Percentiles rank a stretch among this genome's conserved stretches.
phyloP scores from a whole-genome alignment of 2,888 invertebrate genomes.

The Sinhomidia bicolor region DNA sequence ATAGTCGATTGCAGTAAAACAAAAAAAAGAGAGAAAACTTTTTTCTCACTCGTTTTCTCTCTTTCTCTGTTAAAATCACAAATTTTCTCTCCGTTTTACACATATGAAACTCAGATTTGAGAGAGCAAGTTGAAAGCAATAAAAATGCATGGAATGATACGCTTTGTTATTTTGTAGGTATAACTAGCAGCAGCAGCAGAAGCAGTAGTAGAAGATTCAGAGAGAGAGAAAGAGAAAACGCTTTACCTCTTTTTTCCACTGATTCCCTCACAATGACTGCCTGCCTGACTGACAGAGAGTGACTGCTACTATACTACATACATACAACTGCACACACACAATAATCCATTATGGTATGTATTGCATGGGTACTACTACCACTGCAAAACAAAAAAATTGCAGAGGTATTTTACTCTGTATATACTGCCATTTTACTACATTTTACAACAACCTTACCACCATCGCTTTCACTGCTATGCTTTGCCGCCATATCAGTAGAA shows the following conservation, averaged over 20 bases:
- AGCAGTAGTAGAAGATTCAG: no score
- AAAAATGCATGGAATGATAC: slow-evolving; percentile 13
- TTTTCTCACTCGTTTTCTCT: no score
- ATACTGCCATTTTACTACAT: background rate
- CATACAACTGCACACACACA: background rate
- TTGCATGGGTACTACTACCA: background rate
- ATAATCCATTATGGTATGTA: no score
- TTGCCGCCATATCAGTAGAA: no score
- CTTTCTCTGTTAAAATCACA: background rate
- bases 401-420: background rate
- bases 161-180: background rate
- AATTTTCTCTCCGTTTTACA: background rate
- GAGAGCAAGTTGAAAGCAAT: background rate
- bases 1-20: slow-evolving; percentile 18
- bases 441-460: slow-evolving; percentile 12
- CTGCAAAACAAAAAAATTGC: background rate
- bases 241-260: slow-evolving; percentile 17
- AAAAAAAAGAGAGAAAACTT: slow-evolving; percentile 14
- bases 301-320: background rate
- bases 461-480: background rate
- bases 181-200: background rate
- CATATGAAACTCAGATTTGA: background rate
- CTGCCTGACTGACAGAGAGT: slow-evolving; percentile 14
- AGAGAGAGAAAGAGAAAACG: no score
- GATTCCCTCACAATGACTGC: background rate